A percentile compares a stretch with the other conserved stretches of the same genome.
phyloP scores from a whole-genome alignment of 2,888 invertebrate species.

The Hofmannophila pseudospretella region DNA sequence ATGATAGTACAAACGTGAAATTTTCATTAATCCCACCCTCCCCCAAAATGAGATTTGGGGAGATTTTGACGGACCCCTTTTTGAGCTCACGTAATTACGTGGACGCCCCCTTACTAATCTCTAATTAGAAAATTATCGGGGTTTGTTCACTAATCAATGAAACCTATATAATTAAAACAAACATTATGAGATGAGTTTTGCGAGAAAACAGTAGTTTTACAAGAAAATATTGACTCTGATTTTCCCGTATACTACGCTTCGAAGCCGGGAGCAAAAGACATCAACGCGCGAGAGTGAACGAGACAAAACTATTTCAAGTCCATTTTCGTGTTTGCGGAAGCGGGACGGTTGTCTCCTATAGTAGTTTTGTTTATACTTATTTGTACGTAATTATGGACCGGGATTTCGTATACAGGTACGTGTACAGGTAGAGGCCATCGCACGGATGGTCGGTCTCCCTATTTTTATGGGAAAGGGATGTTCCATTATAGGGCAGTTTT shows the following conservation, averaged over 20 bases:
- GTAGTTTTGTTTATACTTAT: slow-evolving; percentile 51
- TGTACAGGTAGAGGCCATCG: slow-evolving; percentile 50
- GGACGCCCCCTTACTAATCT: no score
- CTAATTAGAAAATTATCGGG: no score
- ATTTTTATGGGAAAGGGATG: slow-evolving; percentile 57
- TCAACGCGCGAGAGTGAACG: slow-evolving; percentile 58
- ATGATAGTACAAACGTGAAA: no score
- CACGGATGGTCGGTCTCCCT: slow-evolving; percentile 69
- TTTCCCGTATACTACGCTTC: slow-evolving; percentile 37
- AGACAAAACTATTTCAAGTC: slow-evolving; percentile 32
- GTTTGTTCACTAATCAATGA: no score
- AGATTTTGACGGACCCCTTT: no score
- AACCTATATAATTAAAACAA: no score
- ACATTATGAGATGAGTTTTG: no score
- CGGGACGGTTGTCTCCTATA: slow-evolving; percentile 50
- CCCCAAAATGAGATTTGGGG: no score
- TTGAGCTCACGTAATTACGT: no score
- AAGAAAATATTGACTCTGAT: slow-evolving; percentile 20
- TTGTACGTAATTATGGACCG: slow-evolving; percentile 57
- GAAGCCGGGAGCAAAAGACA: slow-evolving; percentile 63
- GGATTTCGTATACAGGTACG: slow-evolving; percentile 65
- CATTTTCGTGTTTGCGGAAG: slow-evolving; percentile 43
- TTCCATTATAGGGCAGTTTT: slow-evolving; percentile 41
- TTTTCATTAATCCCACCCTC: no score
- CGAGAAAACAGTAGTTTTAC: no score